Evolutionary conservation across 1,140 invertebrate species (phyloP).

Genomic region (Drosophila willistoni): DNA sequence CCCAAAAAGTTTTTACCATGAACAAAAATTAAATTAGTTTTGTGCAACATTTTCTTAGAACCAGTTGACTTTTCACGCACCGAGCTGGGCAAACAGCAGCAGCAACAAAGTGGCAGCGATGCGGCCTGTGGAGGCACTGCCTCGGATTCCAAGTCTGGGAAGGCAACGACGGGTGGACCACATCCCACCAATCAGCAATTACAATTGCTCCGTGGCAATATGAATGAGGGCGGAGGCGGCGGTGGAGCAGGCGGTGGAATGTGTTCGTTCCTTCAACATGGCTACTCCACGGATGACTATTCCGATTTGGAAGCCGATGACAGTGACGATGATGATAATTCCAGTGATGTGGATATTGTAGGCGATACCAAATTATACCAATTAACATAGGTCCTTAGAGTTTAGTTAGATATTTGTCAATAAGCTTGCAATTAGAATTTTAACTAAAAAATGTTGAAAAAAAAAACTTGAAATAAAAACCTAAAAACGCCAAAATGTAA

Average conservation of each 20-base stretch:
- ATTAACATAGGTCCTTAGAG: slow-evolving; percentile 64
- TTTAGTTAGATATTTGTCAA: slow-evolving; percentile 18
- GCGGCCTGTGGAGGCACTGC: slow-evolving; percentile 19
- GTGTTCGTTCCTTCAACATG: slow-evolving; percentile 69
- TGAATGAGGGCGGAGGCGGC: slow-evolving; percentile 30
- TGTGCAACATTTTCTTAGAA: slow-evolving; percentile 60
- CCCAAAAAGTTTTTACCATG: slow-evolving; percentile 48
- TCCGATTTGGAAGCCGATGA: slow-evolving; percentile 71
- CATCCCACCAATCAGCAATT: slow-evolving; percentile 61
- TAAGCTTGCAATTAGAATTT: slow-evolving; percentile 20
- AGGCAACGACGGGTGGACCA: slow-evolving; percentile 14
- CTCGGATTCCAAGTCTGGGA: slow-evolving; percentile 39
- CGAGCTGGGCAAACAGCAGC: slow-evolving; percentile 58
- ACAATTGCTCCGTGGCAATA: slow-evolving; percentile 57
- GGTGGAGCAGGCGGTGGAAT: slow-evolving; percentile 38
- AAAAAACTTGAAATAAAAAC: not conserved
- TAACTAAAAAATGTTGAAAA: slow-evolving; percentile 17
- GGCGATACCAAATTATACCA: slow-evolving; percentile 81
- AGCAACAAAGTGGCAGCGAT: slow-evolving; percentile 48
- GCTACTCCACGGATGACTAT: slow-evolving; percentile 77
- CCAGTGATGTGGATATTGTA: slow-evolving; percentile 82
- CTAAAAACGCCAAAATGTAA: not conserved
- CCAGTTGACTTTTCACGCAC: slow-evolving; percentile 83
- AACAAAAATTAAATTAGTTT: slow-evolving; percentile 75
- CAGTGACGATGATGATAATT: slow-evolving; percentile 77